phyloP scores from a whole-genome alignment of 2,113 vertebrate species.

The Perccottus glenii region DNA sequence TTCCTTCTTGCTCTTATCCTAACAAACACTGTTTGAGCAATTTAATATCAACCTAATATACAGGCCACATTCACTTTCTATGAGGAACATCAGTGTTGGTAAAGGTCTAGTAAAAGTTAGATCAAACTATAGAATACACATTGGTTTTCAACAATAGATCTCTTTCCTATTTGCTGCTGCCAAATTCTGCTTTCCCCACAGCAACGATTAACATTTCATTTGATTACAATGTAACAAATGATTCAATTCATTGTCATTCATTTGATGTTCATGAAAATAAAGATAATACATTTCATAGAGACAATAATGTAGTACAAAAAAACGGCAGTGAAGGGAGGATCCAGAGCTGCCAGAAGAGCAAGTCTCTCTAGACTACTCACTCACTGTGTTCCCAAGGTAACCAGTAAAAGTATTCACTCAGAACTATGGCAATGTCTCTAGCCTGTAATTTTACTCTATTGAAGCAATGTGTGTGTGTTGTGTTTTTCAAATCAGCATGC shows the following conservation, averaged over 20 bases:
- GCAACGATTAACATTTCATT: constrained; percentile 24
- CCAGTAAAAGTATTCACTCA: constrained; percentile 51
- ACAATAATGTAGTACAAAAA: neutral
- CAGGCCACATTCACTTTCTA: neutral
- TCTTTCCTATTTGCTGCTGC: constrained; percentile 8
- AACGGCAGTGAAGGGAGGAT: constrained; percentile 15
- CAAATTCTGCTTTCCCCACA: constrained; percentile 11
- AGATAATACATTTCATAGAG: neutral
- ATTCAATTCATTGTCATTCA: constrained; percentile 5
- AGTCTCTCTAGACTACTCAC: constrained; percentile 33
- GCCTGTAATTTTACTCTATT: constrained; percentile 45
- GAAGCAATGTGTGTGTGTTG: constrained; percentile 12
- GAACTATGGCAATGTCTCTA: constrained; percentile 42
- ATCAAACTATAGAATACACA: neutral
- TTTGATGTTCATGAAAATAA: constrained; percentile 12
- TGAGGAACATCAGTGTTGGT: neutral
- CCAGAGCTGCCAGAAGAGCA: constrained; percentile 29
- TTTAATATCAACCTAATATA: neutral
- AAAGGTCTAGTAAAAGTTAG: neutral
- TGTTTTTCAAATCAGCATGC: constrained; percentile 25
- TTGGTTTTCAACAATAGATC: neutral
- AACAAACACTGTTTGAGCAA: neutral
- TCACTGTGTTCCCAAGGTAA: constrained; percentile 73
- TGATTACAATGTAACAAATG: constrained; percentile 1
- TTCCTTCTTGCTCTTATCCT: neutral